Conservation (phyloP, 2,797 vertebrate genomes). For the Enteromius unitaeniatus region DNA sequence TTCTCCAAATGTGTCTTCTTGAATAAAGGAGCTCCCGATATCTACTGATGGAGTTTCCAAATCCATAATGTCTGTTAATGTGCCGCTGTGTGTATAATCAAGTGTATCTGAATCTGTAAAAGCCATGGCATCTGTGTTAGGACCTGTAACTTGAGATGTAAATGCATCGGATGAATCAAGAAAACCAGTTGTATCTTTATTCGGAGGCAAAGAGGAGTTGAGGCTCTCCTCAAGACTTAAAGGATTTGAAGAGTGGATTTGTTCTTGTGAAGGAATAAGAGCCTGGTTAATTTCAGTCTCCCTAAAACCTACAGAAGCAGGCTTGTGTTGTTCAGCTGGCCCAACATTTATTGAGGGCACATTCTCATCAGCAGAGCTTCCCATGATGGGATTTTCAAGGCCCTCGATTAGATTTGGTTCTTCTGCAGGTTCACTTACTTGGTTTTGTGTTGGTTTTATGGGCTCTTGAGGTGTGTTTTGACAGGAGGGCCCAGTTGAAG, state of each 20-base stretch:
- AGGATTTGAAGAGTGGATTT: neutral
- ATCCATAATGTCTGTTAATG: slow-evolving; percentile 2
- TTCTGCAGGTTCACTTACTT: slow-evolving; percentile 4
- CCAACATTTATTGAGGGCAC: neutral
- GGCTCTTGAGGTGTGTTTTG: slow-evolving; percentile 23
- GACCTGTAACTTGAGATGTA: slow-evolving; percentile 6
- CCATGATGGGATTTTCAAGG: neutral
- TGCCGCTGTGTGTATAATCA: neutral
- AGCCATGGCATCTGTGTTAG: neutral
- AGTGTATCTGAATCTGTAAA: neutral
- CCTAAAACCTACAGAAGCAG: neutral
- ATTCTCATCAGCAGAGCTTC: neutral
- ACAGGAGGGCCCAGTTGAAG: neutral
- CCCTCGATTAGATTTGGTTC: neutral
- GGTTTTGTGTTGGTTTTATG: neutral
- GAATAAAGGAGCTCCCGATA: neutral
- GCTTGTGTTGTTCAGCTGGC: neutral
- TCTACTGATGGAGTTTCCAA: slow-evolving; percentile 19
- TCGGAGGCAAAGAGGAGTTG: slow-evolving; percentile 7
- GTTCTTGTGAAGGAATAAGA: slow-evolving; percentile 7
- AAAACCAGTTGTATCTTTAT: slow-evolving; percentile 4
- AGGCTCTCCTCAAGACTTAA: slow-evolving; percentile 2
- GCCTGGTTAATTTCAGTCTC: slow-evolving; percentile 6
- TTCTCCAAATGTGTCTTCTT: slow-evolving; percentile 35
- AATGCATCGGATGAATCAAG: neutral